phyloP scores from a whole-genome alignment of 2,113 vertebrate species.

The Aramus guarauna region DNA sequence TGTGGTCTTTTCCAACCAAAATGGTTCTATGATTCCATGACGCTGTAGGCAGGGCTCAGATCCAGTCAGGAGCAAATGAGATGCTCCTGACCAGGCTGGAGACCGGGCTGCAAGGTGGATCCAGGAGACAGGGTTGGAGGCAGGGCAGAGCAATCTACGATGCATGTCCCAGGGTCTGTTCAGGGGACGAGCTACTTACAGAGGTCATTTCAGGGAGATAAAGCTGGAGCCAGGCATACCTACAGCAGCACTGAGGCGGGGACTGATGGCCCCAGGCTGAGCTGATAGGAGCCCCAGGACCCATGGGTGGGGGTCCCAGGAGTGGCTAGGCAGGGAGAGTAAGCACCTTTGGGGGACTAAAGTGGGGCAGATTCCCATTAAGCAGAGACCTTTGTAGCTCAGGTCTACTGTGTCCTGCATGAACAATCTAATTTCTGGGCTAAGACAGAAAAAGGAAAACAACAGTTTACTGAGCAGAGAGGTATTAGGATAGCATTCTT shows the following conservation, averaged over 20 bases:
- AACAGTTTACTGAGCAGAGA: neutral
- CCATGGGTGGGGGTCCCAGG: fast-evolving
- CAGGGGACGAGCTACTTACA: neutral
- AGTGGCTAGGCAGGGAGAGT: neutral
- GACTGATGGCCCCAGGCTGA: neutral
- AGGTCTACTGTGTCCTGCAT: neutral
- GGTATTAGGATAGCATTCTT: neutral
- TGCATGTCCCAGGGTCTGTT: fast-evolving
- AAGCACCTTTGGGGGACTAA: neutral
- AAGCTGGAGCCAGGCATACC: neutral
- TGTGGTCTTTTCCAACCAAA: neutral
- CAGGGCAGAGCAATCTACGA: neutral
- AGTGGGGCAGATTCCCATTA: neutral
- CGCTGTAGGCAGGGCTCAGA: neutral
- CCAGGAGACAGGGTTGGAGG: neutral
- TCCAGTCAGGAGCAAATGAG: neutral
- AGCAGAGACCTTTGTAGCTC: neutral
- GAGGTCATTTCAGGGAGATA: neutral
- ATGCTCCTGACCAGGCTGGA: neutral
- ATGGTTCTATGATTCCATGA: too few relatives aligned
- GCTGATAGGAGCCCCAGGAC: neutral
- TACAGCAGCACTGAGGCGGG: neutral
- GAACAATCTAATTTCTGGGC: neutral
- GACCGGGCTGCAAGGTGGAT: neutral
- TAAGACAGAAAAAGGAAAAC: neutral